Evolutionary conservation across 2,113 vertebrate species (phyloP).

Genomic region (Tretioscincus oriximinensis): DNA sequence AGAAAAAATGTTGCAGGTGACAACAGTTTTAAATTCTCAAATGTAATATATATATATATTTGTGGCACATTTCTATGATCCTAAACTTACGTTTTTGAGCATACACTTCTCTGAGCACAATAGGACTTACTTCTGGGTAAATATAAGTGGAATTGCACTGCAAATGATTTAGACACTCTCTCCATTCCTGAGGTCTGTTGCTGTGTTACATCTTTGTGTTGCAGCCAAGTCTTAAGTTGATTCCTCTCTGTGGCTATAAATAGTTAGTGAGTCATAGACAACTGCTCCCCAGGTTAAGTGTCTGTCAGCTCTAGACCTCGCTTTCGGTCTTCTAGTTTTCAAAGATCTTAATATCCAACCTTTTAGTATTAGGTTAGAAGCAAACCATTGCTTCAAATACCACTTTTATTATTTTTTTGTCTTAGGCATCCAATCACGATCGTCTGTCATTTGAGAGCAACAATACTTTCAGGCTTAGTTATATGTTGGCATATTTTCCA

Average conservation of each 20-base stretch:
- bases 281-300: constrained; percentile 31
- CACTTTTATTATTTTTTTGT: background rate
- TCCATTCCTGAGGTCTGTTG: background rate
- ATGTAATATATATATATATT: background rate
- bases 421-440: background rate
- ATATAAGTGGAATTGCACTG: no score
- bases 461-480: background rate
- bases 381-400: background rate
- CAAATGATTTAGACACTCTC: background rate
- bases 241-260: constrained; percentile 21
- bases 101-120: no score
- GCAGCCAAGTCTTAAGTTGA: constrained; percentile 27
- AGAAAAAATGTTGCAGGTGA: background rate
- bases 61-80: background rate
- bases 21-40: background rate
- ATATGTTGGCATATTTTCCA: background rate
- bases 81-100: no score
- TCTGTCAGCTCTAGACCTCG: constrained; percentile 28
- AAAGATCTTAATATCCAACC: constrained; percentile 14
- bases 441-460: background rate
- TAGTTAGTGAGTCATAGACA: constrained; percentile 29
- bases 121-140: no score
- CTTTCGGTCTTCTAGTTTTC: constrained; percentile 21
- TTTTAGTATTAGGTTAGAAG: constrained; percentile 14
- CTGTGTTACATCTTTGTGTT: constrained; percentile 14